Evolutionary conservation across 2,888 invertebrate genomes (phyloP), one percentile per base, ranked within the genome.

Genomic region (Blomia tropicalis): DNA sequence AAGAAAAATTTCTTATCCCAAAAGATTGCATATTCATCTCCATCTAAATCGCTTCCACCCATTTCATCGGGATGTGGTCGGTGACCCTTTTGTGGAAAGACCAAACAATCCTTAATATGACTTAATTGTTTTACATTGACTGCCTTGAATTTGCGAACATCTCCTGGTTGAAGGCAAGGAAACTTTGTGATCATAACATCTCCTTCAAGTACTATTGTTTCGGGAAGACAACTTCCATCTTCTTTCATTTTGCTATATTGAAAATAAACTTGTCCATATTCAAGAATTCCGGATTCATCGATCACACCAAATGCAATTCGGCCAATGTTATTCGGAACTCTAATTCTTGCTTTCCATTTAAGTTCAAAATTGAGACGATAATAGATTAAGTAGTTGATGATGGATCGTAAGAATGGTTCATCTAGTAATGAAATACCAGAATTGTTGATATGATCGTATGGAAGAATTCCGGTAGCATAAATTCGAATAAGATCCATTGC

Each of bases 51-150:
- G 17, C 71, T 71, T 7, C 74, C 74, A 1, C 51, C 71, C 71
- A 74, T 74, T 68, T 73, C 72, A 64, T 73, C 71, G 4, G 74
- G 69, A 69, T 73, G 73, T 3, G 74, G 73, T 44, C 74, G 65
- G 1, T 68, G 67, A 4, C 74, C 74, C 41, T 70, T 64, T 7
- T 67, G 66, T 4, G 74, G 73, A 63, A 74, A 74, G 4, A 74
- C 73, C 19, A 74, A 70, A 22, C 73, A 73, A 60, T 74, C 74
- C 67, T 62, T 66, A 44, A 65, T 69, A 66, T 61, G 68, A 29
- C 51, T 25, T 66, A 72, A 58, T 67, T 66, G 53, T 14, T 65
- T 63, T 1, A 66, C 65, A 58, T 67, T 65, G 7, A 70, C 67
- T 17, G 70, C 71, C 5, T 60, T 59, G 5, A 70, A 66, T 27